phyloP scores from a whole-genome alignment of 2,113 vertebrate genomes.

The Pleuronectes platessa region DNA sequence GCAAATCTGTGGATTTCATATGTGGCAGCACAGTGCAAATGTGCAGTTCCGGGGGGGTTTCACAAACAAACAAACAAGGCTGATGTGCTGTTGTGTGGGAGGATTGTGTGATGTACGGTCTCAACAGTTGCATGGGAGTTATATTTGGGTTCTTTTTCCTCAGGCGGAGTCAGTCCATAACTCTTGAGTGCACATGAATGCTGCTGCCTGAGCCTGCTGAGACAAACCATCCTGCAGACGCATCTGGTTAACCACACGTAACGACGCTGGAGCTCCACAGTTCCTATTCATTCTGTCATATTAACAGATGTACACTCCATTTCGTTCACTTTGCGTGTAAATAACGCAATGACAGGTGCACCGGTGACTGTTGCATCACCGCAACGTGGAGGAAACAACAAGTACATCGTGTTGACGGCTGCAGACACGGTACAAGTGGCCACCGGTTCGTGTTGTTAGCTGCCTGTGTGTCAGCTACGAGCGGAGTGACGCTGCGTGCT shows the following conservation, averaged over 20 bases:
- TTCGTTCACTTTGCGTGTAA: too few species aligned
- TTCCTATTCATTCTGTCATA: too few species aligned
- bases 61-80: background rate
- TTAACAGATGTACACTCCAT: too few species aligned
- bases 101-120: background rate
- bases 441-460: too few species aligned
- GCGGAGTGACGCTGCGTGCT: background rate
- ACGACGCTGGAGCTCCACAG: background rate
- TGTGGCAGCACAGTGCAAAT: conserved; percentile 23
- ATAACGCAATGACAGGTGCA: too few species aligned
- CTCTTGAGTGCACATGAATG: conserved; percentile 12
- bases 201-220: conserved; percentile 7
- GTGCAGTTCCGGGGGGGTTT: background rate
- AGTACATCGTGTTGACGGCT: too few species aligned
- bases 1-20: conserved; percentile 3
- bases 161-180: conserved; percentile 25
- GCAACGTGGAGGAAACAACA: too few species aligned
- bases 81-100: conserved; percentile 4
- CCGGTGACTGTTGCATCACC: too few species aligned
- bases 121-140: conserved; percentile 21
- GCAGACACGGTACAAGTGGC: too few species aligned
- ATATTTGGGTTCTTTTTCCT: conserved; percentile 38
- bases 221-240: background rate
- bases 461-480: too few species aligned
- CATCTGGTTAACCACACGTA: conserved; percentile 10